These are phyloP conservation scores for Fratercula arctica DNA, from an alignment of 2,797 vertebrate species.

Conservation along the genomic window DNA sequence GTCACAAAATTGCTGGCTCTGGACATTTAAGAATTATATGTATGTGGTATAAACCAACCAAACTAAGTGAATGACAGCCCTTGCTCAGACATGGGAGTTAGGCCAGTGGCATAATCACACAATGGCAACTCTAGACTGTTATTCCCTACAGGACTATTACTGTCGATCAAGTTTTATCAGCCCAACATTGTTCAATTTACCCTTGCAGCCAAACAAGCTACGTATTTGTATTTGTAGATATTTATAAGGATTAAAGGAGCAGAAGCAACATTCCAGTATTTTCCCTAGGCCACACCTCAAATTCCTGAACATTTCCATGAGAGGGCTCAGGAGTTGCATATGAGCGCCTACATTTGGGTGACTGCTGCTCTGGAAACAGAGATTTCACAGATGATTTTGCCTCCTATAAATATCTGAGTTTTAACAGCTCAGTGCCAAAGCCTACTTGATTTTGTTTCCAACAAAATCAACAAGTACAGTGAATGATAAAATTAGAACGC, in stretches of 20 bases:
- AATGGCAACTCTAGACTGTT: background rate
- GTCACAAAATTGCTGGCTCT: background rate
- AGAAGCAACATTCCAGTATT: background rate
- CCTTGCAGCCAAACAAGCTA: background rate
- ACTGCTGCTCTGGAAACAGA: background rate
- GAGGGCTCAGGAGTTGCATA: background rate
- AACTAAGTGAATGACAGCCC: background rate
- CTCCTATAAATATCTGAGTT: background rate
- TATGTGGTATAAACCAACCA: background rate
- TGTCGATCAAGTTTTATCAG: background rate
- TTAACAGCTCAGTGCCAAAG: constrained; percentile 4
- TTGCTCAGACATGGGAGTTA: background rate
- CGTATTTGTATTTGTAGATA: background rate
- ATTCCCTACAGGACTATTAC: background rate
- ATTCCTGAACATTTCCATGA: background rate
- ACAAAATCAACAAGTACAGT: background rate
- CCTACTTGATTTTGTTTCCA: background rate
- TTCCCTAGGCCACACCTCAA: background rate
- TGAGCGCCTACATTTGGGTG: background rate
- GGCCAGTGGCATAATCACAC: background rate
- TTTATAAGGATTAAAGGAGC: background rate
- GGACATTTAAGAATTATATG: background rate
- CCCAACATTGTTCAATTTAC: background rate
- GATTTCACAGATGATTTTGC: constrained; percentile 14
- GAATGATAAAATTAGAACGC: background rate